These are phyloP conservation scores for Tragelaphus imberbis DNA, from an alignment of 2,113 vertebrate species.

Conservation along the genomic window DNA sequence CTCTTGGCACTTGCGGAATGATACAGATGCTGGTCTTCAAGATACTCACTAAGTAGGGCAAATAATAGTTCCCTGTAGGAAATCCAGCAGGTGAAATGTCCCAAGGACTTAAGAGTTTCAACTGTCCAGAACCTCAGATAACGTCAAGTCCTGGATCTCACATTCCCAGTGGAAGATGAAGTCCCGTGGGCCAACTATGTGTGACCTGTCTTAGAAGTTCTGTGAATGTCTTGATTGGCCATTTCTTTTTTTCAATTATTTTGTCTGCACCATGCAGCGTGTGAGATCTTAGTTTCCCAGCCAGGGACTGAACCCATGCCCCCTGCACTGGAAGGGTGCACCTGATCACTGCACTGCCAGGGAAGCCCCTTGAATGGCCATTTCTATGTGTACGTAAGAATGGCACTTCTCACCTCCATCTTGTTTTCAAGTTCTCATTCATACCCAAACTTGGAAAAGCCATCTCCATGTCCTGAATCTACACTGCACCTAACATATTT, in stretches of 20 bases:
- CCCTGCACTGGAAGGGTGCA: neutral
- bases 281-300: neutral
- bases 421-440: neutral
- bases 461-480: neutral
- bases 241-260: neutral
- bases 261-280: neutral
- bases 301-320: neutral
- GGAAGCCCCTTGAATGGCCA: neutral
- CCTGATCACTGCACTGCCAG: neutral
- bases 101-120: neutral
- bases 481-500: neutral
- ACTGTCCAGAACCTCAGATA: neutral
- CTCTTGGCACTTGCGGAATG: neutral
- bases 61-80: neutral
- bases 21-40: neutral
- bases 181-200: neutral
- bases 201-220: neutral
- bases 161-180: neutral
- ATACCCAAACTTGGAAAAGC: neutral
- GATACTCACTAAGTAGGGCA: neutral
- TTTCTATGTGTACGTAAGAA: neutral
- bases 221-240: neutral
- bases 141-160: neutral
- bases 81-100: neutral
- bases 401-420: neutral